These are phyloP conservation scores for Tribolium freemani DNA, from an alignment of 2,888 invertebrate genomes.

Conservation along the genomic window DNA sequence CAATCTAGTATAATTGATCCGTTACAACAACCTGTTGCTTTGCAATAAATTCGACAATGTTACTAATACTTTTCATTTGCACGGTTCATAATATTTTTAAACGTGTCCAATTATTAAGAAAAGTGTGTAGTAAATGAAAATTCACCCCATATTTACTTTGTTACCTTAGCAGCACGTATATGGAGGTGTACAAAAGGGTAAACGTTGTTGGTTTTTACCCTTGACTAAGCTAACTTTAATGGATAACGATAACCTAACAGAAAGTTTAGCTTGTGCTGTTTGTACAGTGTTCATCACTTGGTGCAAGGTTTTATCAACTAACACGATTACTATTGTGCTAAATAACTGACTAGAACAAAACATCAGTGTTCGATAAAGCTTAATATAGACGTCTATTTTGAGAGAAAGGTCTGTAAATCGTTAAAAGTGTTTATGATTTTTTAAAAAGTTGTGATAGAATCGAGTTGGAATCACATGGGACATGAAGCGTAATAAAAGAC, in stretches of 20 bases:
- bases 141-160: slow-evolving; percentile 9
- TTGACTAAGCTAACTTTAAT: slow-evolving; percentile 25
- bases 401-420: too few relatives aligned
- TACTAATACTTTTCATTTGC: slow-evolving; percentile 7
- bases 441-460: too few relatives aligned
- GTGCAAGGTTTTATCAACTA: not conserved
- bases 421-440: too few relatives aligned
- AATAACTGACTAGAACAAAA: too few relatives aligned
- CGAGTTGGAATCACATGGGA: not conserved
- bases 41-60: slow-evolving; percentile 23
- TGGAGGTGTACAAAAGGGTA: not conserved
- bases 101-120: not conserved
- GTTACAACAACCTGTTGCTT: slow-evolving; percentile 20
- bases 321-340: too few relatives aligned
- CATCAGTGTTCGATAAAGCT: not conserved
- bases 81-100: too few relatives aligned
- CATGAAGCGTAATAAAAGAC: not conserved
- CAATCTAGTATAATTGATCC: not conserved
- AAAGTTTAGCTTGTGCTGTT: slow-evolving; percentile 11
- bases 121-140: not conserved
- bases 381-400: not conserved
- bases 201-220: slow-evolving; percentile 20
- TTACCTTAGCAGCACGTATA: slow-evolving; percentile 3
- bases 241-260: slow-evolving; percentile 8
- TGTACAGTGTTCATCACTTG: slow-evolving; percentile 6